A percentile compares a stretch with the other conserved stretches of the same genome.
Conservation (phyloP, 2,113 vertebrate species). For the Monopterus albus region DNA sequence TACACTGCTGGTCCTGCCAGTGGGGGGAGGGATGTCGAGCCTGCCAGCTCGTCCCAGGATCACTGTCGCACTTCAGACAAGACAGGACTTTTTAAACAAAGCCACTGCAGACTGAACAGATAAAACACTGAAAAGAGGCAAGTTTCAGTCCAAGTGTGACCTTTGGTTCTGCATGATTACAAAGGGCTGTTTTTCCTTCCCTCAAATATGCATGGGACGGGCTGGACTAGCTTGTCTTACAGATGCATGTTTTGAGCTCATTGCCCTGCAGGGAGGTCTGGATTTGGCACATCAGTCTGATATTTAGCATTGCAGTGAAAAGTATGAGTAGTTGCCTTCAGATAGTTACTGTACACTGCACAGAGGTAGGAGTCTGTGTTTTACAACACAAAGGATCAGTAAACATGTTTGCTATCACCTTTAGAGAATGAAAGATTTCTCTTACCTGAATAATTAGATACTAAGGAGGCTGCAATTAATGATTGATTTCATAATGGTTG, state of each 20-base stretch:
- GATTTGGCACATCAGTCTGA: conserved; percentile 53
- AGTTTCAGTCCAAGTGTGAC: conserved; percentile 63
- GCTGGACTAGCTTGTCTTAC: conserved; percentile 21
- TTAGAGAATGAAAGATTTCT: no score
- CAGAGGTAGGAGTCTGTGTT: background rate
- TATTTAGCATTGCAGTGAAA: conserved; percentile 42
- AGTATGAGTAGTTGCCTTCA: background rate
- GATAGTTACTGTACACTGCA: background rate
- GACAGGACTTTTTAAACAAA: conserved; percentile 65
- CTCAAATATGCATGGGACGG: conserved; percentile 17
- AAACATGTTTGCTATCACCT: no score
- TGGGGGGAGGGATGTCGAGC: conserved; percentile 53
- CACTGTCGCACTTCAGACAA: conserved; percentile 67
- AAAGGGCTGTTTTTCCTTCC: conserved; percentile 29
- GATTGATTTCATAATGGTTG: no score
- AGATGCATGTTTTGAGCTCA: conserved; percentile 52
- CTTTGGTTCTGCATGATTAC: conserved; percentile 70
- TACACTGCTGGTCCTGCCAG: conserved; percentile 77
- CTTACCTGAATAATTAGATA: no score
- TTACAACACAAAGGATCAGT: no score
- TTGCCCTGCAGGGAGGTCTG: conserved; percentile 40
- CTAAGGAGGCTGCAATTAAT: no score
- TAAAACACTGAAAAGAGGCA: conserved; percentile 69
- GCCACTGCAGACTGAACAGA: conserved; percentile 43
- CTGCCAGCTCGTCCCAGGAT: conserved; percentile 49